phyloP scores from a whole-genome alignment of 2,797 vertebrate genomes.

The Pipistrellus pygmaeus region DNA sequence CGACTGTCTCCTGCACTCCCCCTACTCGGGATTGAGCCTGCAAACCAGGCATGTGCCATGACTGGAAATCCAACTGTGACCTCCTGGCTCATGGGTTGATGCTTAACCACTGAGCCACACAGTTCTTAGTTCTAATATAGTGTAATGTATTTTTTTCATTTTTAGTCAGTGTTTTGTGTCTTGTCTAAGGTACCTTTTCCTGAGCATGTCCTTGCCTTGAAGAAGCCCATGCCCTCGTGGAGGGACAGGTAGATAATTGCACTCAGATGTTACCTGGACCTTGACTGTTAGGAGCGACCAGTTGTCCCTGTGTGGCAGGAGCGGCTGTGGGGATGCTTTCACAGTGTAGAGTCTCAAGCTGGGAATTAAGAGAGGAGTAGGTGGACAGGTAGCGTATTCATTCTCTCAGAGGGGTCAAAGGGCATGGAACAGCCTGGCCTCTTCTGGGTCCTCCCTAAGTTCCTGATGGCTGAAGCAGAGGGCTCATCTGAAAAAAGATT shows the following conservation, averaged over 20 bases:
- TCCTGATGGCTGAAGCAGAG: background rate
- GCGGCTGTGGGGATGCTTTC: background rate
- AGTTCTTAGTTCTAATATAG: slow-evolving; percentile 30
- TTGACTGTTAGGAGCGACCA: background rate
- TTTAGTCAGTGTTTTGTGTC: background rate
- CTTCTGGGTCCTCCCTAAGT: background rate
- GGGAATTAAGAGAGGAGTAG: background rate
- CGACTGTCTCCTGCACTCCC: too few species aligned
- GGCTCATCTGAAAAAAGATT: background rate
- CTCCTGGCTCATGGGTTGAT: too few species aligned
- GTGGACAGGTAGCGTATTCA: background rate
- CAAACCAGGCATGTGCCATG: too few species aligned
- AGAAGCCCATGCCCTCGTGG: background rate
- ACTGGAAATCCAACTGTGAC: too few species aligned
- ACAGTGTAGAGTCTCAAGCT: background rate
- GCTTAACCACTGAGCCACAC: too few species aligned
- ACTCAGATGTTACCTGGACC: background rate
- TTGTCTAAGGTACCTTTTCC: slow-evolving; percentile 23
- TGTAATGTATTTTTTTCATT: background rate
- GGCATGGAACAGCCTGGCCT: background rate
- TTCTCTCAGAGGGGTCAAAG: background rate
- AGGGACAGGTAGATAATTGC: background rate
- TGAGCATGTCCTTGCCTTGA: background rate
- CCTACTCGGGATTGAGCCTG: too few species aligned
- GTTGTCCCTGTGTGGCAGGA: background rate